A percentile compares a stretch with the other conserved stretches of the same genome.
phyloP scores from a whole-genome alignment of 2,113 vertebrate species.

The Oryzias celebensis region DNA sequence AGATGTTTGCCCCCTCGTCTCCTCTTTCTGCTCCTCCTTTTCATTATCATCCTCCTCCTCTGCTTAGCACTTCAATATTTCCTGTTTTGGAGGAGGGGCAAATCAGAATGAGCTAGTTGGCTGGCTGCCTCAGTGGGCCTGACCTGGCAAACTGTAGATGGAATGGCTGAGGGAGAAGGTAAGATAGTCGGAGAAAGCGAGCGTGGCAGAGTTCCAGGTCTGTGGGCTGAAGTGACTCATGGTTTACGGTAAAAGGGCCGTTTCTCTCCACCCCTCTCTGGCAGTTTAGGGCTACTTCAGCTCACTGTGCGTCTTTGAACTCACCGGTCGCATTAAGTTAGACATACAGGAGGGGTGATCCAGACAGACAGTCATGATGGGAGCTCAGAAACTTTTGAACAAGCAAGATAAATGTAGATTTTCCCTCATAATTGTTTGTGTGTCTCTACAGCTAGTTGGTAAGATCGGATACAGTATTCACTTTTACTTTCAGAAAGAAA shows the following conservation, averaged over 20 bases:
- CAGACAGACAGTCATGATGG: conserved; percentile 2
- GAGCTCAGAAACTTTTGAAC: conserved; percentile 5
- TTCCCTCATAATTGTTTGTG: background rate
- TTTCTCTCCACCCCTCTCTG: conserved; percentile 70
- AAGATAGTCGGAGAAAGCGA: conserved; percentile 49
- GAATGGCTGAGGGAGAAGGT: conserved; percentile 57
- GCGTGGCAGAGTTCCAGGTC: conserved; percentile 70
- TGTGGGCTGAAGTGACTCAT: conserved; percentile 78
- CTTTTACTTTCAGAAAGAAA: too few species aligned
- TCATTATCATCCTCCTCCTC: conserved; percentile 43
- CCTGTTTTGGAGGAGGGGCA: conserved; percentile 60
- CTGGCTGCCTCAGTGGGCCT: conserved; percentile 47
- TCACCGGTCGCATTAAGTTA: conserved; percentile 39
- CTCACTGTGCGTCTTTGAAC: conserved; percentile 48
- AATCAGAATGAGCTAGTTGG: conserved; percentile 44
- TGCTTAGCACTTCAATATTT: conserved; percentile 49
- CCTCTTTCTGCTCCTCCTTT: conserved; percentile 6
- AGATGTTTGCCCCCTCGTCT: conserved; percentile 40
- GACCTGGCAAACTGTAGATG: conserved; percentile 52
- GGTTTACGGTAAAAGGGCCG: conserved; percentile 76
- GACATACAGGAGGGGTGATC: conserved; percentile 16
- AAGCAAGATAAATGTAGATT: background rate
- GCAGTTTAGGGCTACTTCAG: conserved; percentile 51
- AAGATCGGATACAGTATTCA: background rate
- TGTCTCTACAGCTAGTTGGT: background rate